Percentiles rank a stretch among this genome's conserved stretches.
Conservation (phyloP, 1,140 invertebrate genomes). For the Papilio polyxenes region DNA sequence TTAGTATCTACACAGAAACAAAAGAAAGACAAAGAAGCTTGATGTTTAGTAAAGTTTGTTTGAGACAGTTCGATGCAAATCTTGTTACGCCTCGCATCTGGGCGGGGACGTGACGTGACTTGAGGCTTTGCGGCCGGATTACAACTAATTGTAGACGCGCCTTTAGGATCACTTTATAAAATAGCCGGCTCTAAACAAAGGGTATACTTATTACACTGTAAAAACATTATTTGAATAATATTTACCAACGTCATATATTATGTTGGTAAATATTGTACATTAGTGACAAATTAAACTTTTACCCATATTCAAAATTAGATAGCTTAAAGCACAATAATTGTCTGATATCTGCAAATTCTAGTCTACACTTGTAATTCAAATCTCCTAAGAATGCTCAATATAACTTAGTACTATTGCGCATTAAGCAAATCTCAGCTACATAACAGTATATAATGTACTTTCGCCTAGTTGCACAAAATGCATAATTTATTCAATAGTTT, state of each 20-base stretch:
- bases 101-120: constrained; percentile 14
- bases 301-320: neutral
- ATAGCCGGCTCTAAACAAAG: neutral
- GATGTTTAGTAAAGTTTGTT: neutral
- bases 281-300: neutral
- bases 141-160: constrained; percentile 6
- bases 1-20: neutral
- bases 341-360: neutral
- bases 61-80: constrained; percentile 17
- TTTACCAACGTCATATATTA: neutral
- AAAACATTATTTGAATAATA: neutral
- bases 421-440: neutral
- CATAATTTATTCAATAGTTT: neutral
- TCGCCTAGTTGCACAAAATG: constrained; percentile 10
- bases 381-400: constrained; percentile 15
- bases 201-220: neutral
- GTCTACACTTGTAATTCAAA: neutral
- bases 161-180: constrained; percentile 12
- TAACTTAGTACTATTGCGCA: neutral
- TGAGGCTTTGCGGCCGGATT: neutral
- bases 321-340: neutral
- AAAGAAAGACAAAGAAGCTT: neutral
- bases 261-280: neutral
- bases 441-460: neutral
- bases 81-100: neutral